Evolutionary conservation across 2,888 invertebrate genomes (phyloP), one percentile per base, ranked within the genome.

Genomic region (Calliphora vomitoria): DNA sequence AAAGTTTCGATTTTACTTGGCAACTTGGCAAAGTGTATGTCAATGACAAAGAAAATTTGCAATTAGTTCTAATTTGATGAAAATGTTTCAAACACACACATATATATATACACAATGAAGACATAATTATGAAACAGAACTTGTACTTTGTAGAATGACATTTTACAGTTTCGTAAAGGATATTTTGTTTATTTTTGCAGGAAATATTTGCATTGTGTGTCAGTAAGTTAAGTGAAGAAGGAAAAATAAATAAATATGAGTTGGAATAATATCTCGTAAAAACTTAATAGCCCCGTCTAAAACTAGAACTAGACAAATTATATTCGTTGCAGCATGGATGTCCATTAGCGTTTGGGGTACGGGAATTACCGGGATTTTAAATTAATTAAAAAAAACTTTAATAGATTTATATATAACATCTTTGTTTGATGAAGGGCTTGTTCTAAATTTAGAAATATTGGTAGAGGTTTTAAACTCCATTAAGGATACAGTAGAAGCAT

Each of bases 1-100:
- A 50, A 50, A 71, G 53, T 72, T 55, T 53, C 38, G 18, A 38
- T 38, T 38, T 38, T 53, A 35, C 69, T 71, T 72, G 20, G 35
- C n/a, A 44, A 74, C 25, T 74, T 53, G 11, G 38, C 50, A 53
- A 53, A 71, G 10, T 74, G 44, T 74, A 58, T 74, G 74, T 41
- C 58, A 74, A 74, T 58, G 74, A 58, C 58, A 74, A 58, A 8
- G 10, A 25, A 74, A 74, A 60, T 60, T 74, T 74, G 74, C 60
- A 74, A 74, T 74, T 74, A 74, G 25, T 13, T 4, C 20, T 58
- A 53, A 74, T 74, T 74, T 71, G 38, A 44, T 41, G 41, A 58
- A 60, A 20, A 44, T 44, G 55, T 38, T 55, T 18, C 4, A 1
- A 25, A 60, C 60, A 31, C 4, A 25, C 13, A 18, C 18, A 64